A percentile compares a stretch with the other conserved stretches of the same genome.
Evolutionary conservation across 2,888 invertebrate genomes (phyloP).

Genomic region (Congeria kusceri): DNA sequence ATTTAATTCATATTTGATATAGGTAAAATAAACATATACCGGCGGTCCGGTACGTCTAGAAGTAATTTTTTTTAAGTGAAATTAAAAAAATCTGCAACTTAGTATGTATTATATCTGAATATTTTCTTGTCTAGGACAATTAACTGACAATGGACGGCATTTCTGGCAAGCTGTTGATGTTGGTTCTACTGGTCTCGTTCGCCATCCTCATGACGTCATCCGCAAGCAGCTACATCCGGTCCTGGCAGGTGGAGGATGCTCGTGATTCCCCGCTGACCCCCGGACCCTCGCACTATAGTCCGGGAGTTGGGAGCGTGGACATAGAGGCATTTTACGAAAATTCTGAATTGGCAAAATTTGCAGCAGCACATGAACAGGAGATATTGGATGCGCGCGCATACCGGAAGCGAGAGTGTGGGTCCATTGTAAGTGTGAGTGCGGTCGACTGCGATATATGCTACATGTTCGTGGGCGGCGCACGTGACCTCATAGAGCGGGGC

Average conservation of each 20-base stretch:
- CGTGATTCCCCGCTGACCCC: not conserved
- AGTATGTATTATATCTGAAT: too few relatives aligned
- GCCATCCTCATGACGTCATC: not conserved
- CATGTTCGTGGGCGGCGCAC: slow-evolving; percentile 44
- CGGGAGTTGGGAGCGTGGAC: not conserved
- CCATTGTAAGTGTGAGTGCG: slow-evolving; percentile 36
- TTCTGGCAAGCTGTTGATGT: too few relatives aligned
- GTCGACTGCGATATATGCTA: slow-evolving; percentile 68
- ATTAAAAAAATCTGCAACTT: too few relatives aligned
- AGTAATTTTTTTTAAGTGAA: too few relatives aligned
- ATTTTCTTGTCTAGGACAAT: too few relatives aligned
- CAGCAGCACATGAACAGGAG: not conserved
- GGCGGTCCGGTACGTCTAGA: too few relatives aligned
- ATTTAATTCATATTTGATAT: too few relatives aligned
- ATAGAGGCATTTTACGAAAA: not conserved
- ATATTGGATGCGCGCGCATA: slow-evolving; percentile 20
- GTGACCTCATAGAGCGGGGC: slow-evolving; percentile 45
- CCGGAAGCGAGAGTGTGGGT: slow-evolving; percentile 36
- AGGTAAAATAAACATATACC: too few relatives aligned
- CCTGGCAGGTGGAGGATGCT: not conserved
- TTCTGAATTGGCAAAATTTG: slow-evolving; percentile 17
- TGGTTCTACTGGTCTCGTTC: too few relatives aligned
- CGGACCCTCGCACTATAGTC: not conserved
- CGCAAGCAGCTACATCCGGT: not conserved
- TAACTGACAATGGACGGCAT: too few relatives aligned